Evolutionary conservation across 1,140 invertebrate species (phyloP), one percentile per base, ranked within the genome.

Genomic region (Harlomillsia oculata): DNA sequence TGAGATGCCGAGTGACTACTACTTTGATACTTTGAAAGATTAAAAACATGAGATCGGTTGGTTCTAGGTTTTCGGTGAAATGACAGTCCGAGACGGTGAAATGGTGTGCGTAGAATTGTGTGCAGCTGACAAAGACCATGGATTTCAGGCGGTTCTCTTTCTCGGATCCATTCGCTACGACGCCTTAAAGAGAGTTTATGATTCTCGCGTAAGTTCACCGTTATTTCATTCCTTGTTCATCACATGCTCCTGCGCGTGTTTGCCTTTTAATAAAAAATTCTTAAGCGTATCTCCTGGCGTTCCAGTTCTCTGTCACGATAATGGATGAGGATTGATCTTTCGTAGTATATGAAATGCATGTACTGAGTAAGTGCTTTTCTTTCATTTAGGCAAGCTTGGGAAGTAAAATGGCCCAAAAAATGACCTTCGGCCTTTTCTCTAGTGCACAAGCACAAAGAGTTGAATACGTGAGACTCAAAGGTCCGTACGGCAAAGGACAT

Each of bases 21-120:
- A n/a, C n/a, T n/a, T n/a, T n/a, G n/a, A n/a, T n/a, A n/a, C n/a
- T n/a, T 21, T 29, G 18, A 8, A 43, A 43, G 18, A 43, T 11
- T 25, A 36, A 55, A 11, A 29, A 56, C 16, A 43, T 21, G 14
- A 8, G 8, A 9, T 34, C n/a, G 8, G 8, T 34, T 9, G 6
- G 16, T 28, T 36, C 16, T 69, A 87, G 84, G 82, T 86, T 53
- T 98, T 98, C 78, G 86, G 84, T 75, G 94, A 94, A 81, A 89
- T 89, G 71, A 75, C 96, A 70, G 91, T 98, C 26, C 79, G 91
- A 44, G 94, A 98, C 76, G 92, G 94, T 26, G 95, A 99, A 75
- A 94, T 97, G 85, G 90, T 99, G 26, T 97, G 92, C 75, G 93
- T 98, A 21, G 95, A 99, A 73, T 75, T 99, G 63, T 85, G 96